Percentiles rank a stretch among this genome's conserved stretches.
Evolutionary conservation across 2,113 vertebrate species (phyloP).

Genomic region (Cinclus cinclus): DNA sequence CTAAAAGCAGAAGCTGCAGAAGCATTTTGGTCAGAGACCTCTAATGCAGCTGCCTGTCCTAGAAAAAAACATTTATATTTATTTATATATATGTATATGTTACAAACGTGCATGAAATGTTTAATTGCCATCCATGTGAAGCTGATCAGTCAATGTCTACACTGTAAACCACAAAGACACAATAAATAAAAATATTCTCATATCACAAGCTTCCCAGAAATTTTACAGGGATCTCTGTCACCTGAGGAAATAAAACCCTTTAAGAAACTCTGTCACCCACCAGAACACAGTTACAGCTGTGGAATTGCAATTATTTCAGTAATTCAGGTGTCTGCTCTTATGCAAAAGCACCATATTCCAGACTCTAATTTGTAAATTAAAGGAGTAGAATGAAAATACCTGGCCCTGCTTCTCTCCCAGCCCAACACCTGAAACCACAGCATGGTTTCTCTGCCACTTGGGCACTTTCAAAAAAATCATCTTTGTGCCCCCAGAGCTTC

Average conservation of each 20-base stretch:
- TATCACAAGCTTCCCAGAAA: not conserved
- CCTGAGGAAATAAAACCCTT: not conserved
- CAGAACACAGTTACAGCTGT: not conserved
- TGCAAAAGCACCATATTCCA: fast-evolving
- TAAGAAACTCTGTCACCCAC: not conserved
- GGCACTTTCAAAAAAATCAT: not conserved
- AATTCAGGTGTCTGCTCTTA: not conserved
- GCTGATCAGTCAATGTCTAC: not conserved
- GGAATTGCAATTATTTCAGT: fast-evolving
- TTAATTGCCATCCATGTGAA: not conserved
- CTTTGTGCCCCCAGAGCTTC: not conserved
- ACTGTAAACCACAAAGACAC: not conserved
- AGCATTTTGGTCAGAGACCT: not conserved
- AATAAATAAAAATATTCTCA: not conserved
- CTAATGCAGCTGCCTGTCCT: not conserved
- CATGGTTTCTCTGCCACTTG: fast-evolving
- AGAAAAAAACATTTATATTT: not conserved
- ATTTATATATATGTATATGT: no score
- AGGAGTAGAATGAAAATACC: not conserved
- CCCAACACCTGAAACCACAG: not conserved
- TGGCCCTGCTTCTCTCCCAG: not conserved
- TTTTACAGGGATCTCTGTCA: not conserved
- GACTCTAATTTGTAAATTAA: not conserved
- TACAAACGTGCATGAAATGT: fast-evolving
- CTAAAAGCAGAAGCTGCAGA: not conserved